Evolutionary conservation across 2,888 invertebrate genomes (phyloP).

Genomic region (Latrodectus elegans): DNA sequence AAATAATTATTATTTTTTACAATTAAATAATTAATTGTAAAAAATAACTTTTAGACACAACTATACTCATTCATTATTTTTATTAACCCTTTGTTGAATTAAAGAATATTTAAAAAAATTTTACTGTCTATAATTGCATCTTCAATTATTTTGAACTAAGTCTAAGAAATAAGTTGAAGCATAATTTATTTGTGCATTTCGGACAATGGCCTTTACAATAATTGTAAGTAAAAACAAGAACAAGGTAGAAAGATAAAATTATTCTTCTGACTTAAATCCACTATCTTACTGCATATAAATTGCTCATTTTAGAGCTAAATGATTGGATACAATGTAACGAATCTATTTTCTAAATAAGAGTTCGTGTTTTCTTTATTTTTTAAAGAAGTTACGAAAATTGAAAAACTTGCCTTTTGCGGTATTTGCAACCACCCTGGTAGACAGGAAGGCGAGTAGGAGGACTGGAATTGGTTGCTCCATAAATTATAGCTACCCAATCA

Average conservation of each 20-base stretch:
- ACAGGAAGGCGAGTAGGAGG: neutral
- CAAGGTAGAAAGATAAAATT: too few relatives aligned
- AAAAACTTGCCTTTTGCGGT: neutral
- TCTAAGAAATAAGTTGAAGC: too few relatives aligned
- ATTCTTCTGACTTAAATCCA: neutral
- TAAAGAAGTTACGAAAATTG: neutral
- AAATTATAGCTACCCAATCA: conserved; percentile 52
- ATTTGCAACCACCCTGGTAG: neutral
- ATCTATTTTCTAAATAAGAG: neutral
- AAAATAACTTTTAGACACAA: too few relatives aligned
- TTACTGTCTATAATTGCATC: too few relatives aligned
- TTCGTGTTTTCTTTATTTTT: neutral
- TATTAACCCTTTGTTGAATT: too few relatives aligned
- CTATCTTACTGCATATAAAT: neutral
- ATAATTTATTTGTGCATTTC: neutral
- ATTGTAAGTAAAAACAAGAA: neutral
- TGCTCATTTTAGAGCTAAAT: neutral
- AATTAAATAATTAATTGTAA: too few relatives aligned
- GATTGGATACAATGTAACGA: too few relatives aligned
- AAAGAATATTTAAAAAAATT: too few relatives aligned
- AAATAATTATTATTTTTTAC: too few relatives aligned
- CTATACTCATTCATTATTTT: too few relatives aligned
- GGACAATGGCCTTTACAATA: neutral
- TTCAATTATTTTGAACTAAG: too few relatives aligned
- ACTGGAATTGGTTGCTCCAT: conserved; percentile 19